Evolutionary conservation across 1,140 invertebrate species (phyloP).

Genomic region (Drosophila kohkoa): DNA sequence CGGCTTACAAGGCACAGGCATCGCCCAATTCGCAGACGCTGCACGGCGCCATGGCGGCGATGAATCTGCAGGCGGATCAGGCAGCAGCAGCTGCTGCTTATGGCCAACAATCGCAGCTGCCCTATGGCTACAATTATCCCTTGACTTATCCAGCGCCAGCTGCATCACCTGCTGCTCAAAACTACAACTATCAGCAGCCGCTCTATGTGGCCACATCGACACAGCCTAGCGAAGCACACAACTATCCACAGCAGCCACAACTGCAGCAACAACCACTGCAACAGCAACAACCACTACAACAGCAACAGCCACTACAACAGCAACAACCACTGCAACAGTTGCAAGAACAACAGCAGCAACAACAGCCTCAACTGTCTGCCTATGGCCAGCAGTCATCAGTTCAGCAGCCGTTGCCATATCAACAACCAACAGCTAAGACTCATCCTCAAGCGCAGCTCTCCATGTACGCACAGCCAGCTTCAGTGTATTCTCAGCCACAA

Average conservation of each 20-base stretch:
- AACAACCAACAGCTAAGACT: slow-evolving; percentile 11
- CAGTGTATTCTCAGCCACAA: slow-evolving; percentile 28
- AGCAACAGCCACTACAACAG: slow-evolving; percentile 4
- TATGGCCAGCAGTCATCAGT: slow-evolving; percentile 12
- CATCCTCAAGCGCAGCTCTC: slow-evolving; percentile 17
- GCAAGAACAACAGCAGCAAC: not conserved
- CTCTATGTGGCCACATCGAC: slow-evolving; percentile 71
- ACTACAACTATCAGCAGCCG: slow-evolving; percentile 67
- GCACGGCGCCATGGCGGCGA: slow-evolving; percentile 58
- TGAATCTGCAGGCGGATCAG: slow-evolving; percentile 51
- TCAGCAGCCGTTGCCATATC: slow-evolving; percentile 31
- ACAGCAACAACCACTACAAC: slow-evolving; percentile 7
- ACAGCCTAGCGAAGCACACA: slow-evolving; percentile 2
- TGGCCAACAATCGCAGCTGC: slow-evolving; percentile 25
- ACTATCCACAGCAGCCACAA: slow-evolving; percentile 24
- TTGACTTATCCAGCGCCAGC: slow-evolving; percentile 36
- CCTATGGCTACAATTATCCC: slow-evolving; percentile 52
- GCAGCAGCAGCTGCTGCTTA: slow-evolving; percentile 10
- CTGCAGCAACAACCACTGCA: slow-evolving; percentile 1
- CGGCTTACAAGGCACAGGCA: slow-evolving; percentile 77
- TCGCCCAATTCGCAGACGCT: slow-evolving; percentile 77
- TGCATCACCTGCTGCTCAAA: slow-evolving; percentile 26
- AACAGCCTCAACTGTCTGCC: slow-evolving; percentile 3
- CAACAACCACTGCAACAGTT: not conserved
- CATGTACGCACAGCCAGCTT: slow-evolving; percentile 25